Percentiles rank a stretch among this genome's conserved stretches.
phyloP scores from a whole-genome alignment of 2,888 invertebrate genomes.

The Ophonus ardosiacus region DNA sequence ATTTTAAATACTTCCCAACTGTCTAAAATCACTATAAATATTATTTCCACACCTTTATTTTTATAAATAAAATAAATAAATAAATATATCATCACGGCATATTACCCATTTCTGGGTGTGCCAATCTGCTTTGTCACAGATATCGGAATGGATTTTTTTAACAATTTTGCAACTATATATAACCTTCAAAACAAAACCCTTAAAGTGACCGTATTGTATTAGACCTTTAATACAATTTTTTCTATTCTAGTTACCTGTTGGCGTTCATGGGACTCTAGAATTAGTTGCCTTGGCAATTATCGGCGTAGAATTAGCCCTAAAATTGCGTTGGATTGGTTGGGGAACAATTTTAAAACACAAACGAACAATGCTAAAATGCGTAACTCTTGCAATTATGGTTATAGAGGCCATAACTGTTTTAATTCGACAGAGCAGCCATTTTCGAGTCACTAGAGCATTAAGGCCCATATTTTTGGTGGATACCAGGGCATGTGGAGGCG shows the following conservation, averaged over 20 bases:
- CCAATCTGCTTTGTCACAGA: no score
- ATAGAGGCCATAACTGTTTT: conserved; percentile 89
- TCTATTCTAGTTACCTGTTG: conserved; percentile 82
- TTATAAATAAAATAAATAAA: no score
- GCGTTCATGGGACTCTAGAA: conserved; percentile 90
- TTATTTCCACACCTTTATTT: no score
- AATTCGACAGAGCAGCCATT: conserved; percentile 89
- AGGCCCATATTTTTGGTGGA: conserved; percentile 93
- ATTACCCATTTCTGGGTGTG: no score
- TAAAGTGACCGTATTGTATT: no score
- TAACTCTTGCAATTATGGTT: conserved; percentile 88
- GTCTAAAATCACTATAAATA: no score
- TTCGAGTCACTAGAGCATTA: conserved; percentile 90
- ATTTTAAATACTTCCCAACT: no score
- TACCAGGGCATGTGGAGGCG: conserved; percentile 89
- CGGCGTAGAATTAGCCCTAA: conserved; percentile 86
- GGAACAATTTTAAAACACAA: conserved; percentile 89
- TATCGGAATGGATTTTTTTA: no score
- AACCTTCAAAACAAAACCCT: no score
- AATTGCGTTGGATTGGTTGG: conserved; percentile 92
- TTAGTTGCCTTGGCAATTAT: conserved; percentile 86
- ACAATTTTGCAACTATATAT: no score
- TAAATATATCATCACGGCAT: no score
- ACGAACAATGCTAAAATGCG: conserved; percentile 90
- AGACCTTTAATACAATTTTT: no score